Conservation (phyloP, 1,140 invertebrate species). For the Scaptodrosophila lebanonensis region DNA sequence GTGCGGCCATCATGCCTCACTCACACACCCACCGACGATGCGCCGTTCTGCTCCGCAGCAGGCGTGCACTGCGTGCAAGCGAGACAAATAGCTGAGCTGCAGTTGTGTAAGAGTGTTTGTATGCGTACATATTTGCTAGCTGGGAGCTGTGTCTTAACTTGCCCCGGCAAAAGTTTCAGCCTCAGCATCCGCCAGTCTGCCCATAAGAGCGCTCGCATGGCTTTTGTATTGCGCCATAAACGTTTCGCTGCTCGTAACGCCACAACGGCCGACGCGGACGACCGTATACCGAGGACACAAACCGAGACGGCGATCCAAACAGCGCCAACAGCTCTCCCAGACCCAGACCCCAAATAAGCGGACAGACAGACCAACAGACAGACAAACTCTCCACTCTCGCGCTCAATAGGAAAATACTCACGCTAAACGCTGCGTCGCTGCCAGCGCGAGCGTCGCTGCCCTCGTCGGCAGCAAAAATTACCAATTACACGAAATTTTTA, state of each 20-base stretch:
- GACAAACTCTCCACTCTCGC: slow-evolving; percentile 53
- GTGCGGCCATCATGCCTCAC: slow-evolving; percentile 60
- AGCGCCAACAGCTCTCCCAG: slow-evolving; percentile 13
- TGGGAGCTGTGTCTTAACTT: slow-evolving; percentile 18
- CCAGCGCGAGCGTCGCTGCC: slow-evolving; percentile 35
- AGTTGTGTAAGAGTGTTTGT: slow-evolving; percentile 7
- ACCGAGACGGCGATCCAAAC: slow-evolving; percentile 35
- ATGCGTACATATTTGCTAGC: slow-evolving; percentile 37
- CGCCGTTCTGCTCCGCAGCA: slow-evolving; percentile 9
- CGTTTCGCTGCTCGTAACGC: slow-evolving; percentile 77
- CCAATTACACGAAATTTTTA: slow-evolving; percentile 77
- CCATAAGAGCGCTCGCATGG: slow-evolving; percentile 72
- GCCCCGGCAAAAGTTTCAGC: slow-evolving; percentile 10
- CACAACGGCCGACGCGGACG: slow-evolving; percentile 71
- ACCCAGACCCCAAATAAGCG: slow-evolving; percentile 5
- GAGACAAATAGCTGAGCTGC: slow-evolving; percentile 43
- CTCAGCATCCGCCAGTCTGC: slow-evolving; percentile 45
- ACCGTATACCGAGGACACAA: slow-evolving; percentile 26
- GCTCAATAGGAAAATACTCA: slow-evolving; percentile 18
- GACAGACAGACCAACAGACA: slow-evolving; percentile 32
- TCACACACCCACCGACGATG: slow-evolving; percentile 10
- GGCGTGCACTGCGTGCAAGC: slow-evolving; percentile 27
- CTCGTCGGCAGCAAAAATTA: slow-evolving; percentile 72
- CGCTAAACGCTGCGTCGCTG: slow-evolving; percentile 37
- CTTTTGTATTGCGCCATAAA: slow-evolving; percentile 77